These are phyloP conservation scores for Atherinosoma microstoma DNA, from an alignment of 2,797 vertebrate species.

Conservation along the genomic window DNA sequence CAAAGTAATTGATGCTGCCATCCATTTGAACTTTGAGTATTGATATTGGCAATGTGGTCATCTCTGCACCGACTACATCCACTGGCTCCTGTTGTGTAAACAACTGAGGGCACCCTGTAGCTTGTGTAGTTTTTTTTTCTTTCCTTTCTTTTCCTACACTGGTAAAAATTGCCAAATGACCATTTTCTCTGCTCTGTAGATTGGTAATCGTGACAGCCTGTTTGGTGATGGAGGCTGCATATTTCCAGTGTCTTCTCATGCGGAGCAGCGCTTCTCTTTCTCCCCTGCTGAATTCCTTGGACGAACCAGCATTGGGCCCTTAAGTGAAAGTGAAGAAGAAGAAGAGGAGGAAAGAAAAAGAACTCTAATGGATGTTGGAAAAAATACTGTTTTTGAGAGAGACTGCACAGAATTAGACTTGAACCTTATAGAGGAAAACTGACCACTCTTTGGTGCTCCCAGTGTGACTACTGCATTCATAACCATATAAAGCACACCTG, in stretches of 20 bases:
- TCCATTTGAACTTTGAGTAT: background rate
- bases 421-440: constrained; percentile 95
- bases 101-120: background rate
- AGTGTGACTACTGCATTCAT: constrained; percentile 57
- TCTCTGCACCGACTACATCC: background rate
- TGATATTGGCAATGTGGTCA: background rate
- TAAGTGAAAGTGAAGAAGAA: constrained; percentile 90
- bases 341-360: constrained; percentile 81
- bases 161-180: background rate
- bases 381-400: constrained; percentile 89
- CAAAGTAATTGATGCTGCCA: background rate
- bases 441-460: constrained; percentile 62
- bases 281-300: constrained; percentile 83
- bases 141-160: background rate
- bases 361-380: constrained; percentile 64
- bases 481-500: constrained; percentile 66
- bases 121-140: background rate
- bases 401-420: constrained; percentile 94
- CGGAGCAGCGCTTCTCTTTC: constrained; percentile 72
- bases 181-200: constrained; percentile 58
- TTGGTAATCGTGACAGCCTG: constrained; percentile 74
- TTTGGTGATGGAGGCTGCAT: constrained; percentile 63
- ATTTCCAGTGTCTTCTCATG: constrained; percentile 67
- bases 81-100: background rate
- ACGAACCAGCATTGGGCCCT: constrained; percentile 82